Evolutionary conservation across 2,797 vertebrate genomes (phyloP), one percentile per base, ranked within the genome.

Genomic region (Gobio occitaniae): DNA sequence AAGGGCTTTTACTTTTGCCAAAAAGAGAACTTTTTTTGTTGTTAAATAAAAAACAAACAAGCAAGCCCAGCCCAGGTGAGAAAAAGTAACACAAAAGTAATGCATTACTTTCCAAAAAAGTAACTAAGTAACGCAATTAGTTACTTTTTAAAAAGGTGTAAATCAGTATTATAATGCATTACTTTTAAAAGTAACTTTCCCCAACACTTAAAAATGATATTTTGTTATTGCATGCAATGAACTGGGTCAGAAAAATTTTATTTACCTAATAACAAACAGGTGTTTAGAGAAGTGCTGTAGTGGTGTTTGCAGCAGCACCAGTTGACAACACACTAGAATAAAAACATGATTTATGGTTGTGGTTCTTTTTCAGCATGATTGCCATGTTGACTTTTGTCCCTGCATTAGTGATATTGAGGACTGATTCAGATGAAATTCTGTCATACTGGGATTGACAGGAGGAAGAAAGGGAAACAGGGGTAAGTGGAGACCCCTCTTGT

Each of bases 401-500:
- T 59, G 21, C 69, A 86, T 89, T 84, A 82, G 71, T 75, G 13
- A 38, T 36, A 59, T 86, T 82, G 50, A 77, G 32, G 83, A 54
- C 36, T 44, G 78, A 88, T 80, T 76, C 48, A 83, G 8, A 86
- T 79, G 78, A 78, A 65, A 70, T 81, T 36, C 21, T 79, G 56
- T 85, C 36, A 6, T 68, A 21, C 61, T 83, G 85, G 72, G 78
- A 75, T 61, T 66, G 78, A 82, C 50, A 66, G 61, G 17, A 66
- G 66, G 71, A 38, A 71, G 82, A 38, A 63, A 47, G 52, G 54
- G 69, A 63, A 88, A 84, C 81, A n/a, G 11, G 76, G 82, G 63
- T 75, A 82, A 84, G 86, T 76, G 82, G 87, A 88, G 78, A 87
- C 38, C 81, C 74, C 80, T 63, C 25, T 86, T 74, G 52, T 88